A percentile compares a stretch with the other conserved stretches of the same genome.
phyloP scores from a whole-genome alignment of 2,888 invertebrate genomes.

The Machimus atricapillus region DNA sequence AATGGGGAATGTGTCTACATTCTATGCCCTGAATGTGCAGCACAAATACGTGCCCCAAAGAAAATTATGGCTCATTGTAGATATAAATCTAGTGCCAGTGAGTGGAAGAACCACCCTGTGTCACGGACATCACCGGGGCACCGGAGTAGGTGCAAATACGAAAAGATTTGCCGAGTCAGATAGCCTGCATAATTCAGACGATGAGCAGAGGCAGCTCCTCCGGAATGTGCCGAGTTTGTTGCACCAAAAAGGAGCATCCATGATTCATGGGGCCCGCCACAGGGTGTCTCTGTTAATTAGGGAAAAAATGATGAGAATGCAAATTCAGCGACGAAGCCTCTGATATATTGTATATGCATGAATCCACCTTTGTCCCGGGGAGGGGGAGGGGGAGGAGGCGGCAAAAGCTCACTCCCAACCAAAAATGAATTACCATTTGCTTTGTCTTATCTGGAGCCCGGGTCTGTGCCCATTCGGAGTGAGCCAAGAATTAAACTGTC shows the following conservation, averaged over 20 bases:
- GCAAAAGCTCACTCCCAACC: background rate
- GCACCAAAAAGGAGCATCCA: conserved; percentile 17
- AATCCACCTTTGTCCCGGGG: background rate
- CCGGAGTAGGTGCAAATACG: conserved; percentile 6
- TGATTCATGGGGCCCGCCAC: background rate
- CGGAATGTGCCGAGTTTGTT: conserved; percentile 9
- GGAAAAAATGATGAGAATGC: conserved; percentile 33
- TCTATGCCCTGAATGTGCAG: conserved; percentile 2
- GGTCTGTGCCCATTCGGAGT: background rate
- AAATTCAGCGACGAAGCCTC: background rate
- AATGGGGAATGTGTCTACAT: background rate
- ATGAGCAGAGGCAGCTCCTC: background rate
- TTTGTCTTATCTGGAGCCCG: background rate
- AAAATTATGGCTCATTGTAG: conserved; percentile 26
- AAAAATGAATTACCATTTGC: conserved; percentile 17
- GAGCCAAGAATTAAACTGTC: background rate
- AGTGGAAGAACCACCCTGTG: background rate
- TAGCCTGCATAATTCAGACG: conserved; percentile 13
- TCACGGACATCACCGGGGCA: conserved; percentile 4
- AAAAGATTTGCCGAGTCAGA: conserved; percentile 23
- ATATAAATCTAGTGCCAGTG: conserved; percentile 13
- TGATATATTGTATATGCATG: background rate
- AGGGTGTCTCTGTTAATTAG: conserved; percentile 24
- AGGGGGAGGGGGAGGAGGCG: background rate
- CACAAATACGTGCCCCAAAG: conserved; percentile 30